phyloP scores from a whole-genome alignment of 2,797 vertebrate species.

The Myotis findleyi region DNA sequence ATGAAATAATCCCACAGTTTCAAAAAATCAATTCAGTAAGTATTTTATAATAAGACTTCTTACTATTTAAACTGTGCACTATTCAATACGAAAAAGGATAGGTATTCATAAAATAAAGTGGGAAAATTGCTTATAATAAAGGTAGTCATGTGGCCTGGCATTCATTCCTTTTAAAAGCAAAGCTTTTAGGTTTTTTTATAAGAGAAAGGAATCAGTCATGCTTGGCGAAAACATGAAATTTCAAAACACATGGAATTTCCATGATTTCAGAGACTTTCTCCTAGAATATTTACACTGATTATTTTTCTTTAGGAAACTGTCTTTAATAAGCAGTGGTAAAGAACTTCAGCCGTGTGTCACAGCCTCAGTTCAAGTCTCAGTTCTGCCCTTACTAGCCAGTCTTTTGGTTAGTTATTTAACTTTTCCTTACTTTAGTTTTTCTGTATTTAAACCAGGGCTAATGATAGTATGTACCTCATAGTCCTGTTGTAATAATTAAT shows the following conservation, averaged over 20 bases:
- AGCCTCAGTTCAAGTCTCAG: background rate
- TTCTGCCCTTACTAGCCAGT: background rate
- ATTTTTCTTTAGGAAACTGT: background rate
- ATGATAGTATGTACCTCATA: background rate
- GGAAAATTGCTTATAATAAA: slow-evolving; percentile 50
- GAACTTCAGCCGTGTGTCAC: background rate
- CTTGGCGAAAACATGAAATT: slow-evolving; percentile 56
- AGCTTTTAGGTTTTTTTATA: slow-evolving; percentile 29
- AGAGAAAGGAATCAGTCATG: slow-evolving; percentile 22
- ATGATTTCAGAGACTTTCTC: slow-evolving; percentile 40
- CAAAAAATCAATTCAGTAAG: slow-evolving; percentile 69
- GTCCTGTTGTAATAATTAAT: background rate
- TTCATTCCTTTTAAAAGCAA: slow-evolving; percentile 52
- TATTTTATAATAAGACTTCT: slow-evolving; percentile 61
- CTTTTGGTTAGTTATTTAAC: background rate
- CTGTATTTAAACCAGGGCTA: background rate
- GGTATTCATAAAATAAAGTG: slow-evolving; percentile 67
- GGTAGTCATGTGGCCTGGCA: background rate
- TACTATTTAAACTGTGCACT: slow-evolving; percentile 61
- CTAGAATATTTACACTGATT: background rate
- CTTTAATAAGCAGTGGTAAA: background rate
- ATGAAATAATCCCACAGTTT: slow-evolving; percentile 57
- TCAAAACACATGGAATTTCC: slow-evolving; percentile 48
- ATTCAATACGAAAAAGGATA: slow-evolving; percentile 8
- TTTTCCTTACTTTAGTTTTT: background rate